A percentile compares a stretch with the other conserved stretches of the same genome.
phyloP scores from a whole-genome alignment of 2,888 invertebrate species.

The Pammene aurita region DNA sequence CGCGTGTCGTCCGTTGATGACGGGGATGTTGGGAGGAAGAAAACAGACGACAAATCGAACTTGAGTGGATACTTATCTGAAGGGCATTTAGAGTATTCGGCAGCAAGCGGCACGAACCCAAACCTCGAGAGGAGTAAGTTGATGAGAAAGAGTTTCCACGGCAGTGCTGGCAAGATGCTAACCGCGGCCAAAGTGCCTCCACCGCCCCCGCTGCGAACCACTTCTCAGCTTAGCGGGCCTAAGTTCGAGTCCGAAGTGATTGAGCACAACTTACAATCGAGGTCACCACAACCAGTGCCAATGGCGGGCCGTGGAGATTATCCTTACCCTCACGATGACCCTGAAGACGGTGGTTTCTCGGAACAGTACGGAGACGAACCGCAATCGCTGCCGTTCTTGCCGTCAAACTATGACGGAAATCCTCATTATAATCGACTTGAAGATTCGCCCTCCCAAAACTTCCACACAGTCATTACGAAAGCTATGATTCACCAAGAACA shows the following conservation, averaged over 20 bases:
- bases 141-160: constrained; percentile 95
- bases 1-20: constrained; percentile 87
- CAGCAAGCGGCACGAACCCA: constrained; percentile 87
- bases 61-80: constrained; percentile 93
- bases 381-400: constrained; percentile 85
- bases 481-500: constrained; percentile 94
- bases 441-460: constrained; percentile 76
- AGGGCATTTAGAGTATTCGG: constrained; percentile 91
- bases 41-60: constrained; percentile 82
- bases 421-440: constrained; percentile 70
- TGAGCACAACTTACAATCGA: constrained; percentile 71
- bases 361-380: constrained; percentile 83
- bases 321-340: constrained; percentile 62
- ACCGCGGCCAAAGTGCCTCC: constrained; percentile 93
- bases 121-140: constrained; percentile 93
- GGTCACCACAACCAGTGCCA: constrained; percentile 74
- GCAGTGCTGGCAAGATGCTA: constrained; percentile 91
- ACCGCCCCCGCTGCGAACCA: constrained; percentile 92
- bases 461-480: constrained; percentile 89
- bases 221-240: constrained; percentile 90
- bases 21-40: constrained; percentile 87
- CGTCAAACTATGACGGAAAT: constrained; percentile 77
- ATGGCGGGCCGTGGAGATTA: constrained; percentile 52
- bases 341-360: constrained; percentile 77
- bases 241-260: constrained; percentile 84